phyloP scores from a whole-genome alignment of 2,113 vertebrate species.

The Sylvicapra grimmia region DNA sequence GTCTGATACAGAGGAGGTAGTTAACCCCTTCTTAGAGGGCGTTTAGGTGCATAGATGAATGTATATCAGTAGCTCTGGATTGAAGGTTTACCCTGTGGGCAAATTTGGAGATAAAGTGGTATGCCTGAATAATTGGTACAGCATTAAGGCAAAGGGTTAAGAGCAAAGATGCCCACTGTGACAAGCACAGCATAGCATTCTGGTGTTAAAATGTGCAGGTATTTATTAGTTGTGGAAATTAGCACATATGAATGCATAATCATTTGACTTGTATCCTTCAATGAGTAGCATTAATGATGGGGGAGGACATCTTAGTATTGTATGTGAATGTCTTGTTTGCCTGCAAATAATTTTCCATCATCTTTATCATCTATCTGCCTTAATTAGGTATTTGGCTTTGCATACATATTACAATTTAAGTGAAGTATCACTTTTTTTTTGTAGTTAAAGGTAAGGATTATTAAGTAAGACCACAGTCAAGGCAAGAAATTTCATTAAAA shows the following conservation, averaged over 20 bases:
- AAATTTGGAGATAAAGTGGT: not conserved
- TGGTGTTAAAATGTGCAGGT: not conserved
- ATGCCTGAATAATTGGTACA: not conserved
- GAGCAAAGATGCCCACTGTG: not conserved
- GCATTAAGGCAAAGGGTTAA: not conserved
- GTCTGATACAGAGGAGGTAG: not conserved
- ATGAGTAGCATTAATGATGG: not conserved
- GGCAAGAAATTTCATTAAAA: slow-evolving; percentile 53
- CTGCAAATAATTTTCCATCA: slow-evolving; percentile 1
- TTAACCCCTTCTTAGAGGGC: not conserved
- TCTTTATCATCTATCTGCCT: slow-evolving; percentile 30
- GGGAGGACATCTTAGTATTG: not conserved
- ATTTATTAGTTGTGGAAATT: not conserved
- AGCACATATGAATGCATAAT: not conserved
- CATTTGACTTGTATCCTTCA: not conserved
- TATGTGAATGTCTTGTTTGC: not conserved
- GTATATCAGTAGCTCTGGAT: not conserved
- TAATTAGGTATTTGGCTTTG: slow-evolving; percentile 45
- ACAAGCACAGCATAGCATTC: not conserved
- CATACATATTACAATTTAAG: slow-evolving; percentile 30
- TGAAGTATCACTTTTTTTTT: not conserved
- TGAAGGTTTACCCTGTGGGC: not conserved
- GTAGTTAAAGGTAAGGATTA: slow-evolving; percentile 45
- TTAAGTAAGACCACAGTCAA: slow-evolving; percentile 28
- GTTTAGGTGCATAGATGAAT: not conserved